Conservation (phyloP, 2,888 invertebrate species). For the Nyleta sp. region DNA sequence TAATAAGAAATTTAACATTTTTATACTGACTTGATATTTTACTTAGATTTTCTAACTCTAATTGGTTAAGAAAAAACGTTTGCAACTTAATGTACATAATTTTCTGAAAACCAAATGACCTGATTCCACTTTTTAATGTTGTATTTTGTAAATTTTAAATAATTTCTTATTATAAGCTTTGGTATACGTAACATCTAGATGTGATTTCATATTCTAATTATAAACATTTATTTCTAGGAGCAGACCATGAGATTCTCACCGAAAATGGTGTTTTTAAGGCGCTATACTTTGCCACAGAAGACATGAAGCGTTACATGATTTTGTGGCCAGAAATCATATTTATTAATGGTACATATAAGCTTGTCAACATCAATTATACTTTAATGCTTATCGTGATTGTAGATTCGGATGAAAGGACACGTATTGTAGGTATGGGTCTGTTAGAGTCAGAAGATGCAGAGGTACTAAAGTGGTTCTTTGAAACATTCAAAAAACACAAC, state of each 20-base stretch:
- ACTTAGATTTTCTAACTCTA: too few relatives aligned
- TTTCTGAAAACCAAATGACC: too few relatives aligned
- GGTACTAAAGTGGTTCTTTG: conserved; percentile 45
- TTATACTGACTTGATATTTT: too few relatives aligned
- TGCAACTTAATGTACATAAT: too few relatives aligned
- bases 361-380: conserved; percentile 1
- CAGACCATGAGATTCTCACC: not conserved
- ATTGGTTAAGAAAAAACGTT: too few relatives aligned
- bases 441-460: conserved; percentile 43
- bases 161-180: too few relatives aligned
- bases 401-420: conserved; percentile 19
- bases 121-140: too few relatives aligned
- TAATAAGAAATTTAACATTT: too few relatives aligned
- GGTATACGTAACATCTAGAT: too few relatives aligned
- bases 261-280: not conserved
- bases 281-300: not conserved
- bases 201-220: too few relatives aligned
- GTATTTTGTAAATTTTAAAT: too few relatives aligned
- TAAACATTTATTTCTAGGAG: not conserved
- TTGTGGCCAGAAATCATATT: conserved; percentile 27
- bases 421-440: conserved; percentile 51
- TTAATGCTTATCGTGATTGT: conserved; percentile 7
- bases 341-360: conserved; percentile 20
- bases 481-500: conserved; percentile 45
- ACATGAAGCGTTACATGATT: not conserved